Evolutionary conservation across 2,113 vertebrate species (phyloP), one percentile per base, ranked within the genome.

Genomic region (Tapirus terrestris): DNA sequence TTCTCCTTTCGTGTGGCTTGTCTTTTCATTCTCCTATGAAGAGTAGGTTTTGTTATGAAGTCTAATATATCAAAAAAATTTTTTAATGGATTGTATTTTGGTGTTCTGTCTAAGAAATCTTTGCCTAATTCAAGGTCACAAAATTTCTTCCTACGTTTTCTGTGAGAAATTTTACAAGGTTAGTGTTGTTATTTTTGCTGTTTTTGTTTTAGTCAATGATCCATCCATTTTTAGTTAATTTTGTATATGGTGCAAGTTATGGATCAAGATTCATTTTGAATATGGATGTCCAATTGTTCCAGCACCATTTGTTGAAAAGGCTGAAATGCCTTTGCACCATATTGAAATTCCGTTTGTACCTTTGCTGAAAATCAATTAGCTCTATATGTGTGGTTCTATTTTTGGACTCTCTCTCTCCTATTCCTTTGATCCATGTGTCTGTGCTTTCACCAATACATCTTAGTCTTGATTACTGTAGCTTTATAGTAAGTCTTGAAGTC

Each of bases 21-120:
- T 87, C 60, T 75, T 95, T 92, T 95, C n/a, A 53, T 82, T 91
- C n/a, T 91, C 20, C 31, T 43, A 3, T 67, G 36, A 95, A 80
- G 53, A 84, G 16, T 8, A 84, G 36, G 36, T 85, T 95, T 89
- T 96, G 63, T 89, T 20, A n/a, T n/a, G 36, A 96, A 81, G 25
- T 94, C 81, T 33, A 82, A 8, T 36, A 77, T 84, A 73, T 93
- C 12, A 75, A 82, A 92, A 67, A 89, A 33, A 60, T 3, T 60
- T 65, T 77, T 84, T 67, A 89, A 60, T 82, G 20, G 23, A 13
- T 48, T 82, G 3, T 89, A 8, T 72, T 91, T 93, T 88, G 16
- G 1, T 91, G 43, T 36, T 31, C 7, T 76, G 61, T 60, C 60
- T 43, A 89, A 65, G 48, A 92, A 81, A 65, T 73, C n/a, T 90